These are phyloP conservation scores for Drosophila algonquin DNA, from an alignment of 2,888 invertebrate genomes.

Conservation along the genomic window DNA sequence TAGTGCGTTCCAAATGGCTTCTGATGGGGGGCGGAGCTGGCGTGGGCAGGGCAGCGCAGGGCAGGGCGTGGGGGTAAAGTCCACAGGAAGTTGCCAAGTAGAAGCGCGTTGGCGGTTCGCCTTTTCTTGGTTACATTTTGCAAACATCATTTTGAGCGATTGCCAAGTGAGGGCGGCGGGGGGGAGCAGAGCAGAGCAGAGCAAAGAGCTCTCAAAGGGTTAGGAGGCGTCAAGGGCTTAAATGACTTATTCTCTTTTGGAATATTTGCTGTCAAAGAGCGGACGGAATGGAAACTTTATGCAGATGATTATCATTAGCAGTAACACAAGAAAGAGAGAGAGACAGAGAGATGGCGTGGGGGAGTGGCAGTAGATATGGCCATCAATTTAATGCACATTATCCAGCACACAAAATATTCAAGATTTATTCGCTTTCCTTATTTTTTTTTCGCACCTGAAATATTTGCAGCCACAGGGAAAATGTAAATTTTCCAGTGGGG, in stretches of 20 bases:
- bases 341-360: too few relatives aligned
- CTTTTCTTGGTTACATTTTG: slow-evolving; percentile 59
- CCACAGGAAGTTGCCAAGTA: slow-evolving; percentile 41
- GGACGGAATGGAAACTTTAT: not conserved
- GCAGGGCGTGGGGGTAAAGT: not conserved
- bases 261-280: not conserved
- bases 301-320: not conserved
- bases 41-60: too few relatives aligned
- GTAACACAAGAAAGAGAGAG: too few relatives aligned
- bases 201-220: not conserved
- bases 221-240: slow-evolving; percentile 18
- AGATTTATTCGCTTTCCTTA: slow-evolving; percentile 43
- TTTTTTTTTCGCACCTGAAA: slow-evolving; percentile 9
- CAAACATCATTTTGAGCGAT: slow-evolving; percentile 68
- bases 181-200: too few relatives aligned
- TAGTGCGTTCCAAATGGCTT: not conserved
- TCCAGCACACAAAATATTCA: slow-evolving; percentile 15
- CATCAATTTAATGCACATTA: not conserved
- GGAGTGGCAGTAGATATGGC: not conserved
- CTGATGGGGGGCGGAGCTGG: not conserved
- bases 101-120: slow-evolving; percentile 51
- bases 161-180: slow-evolving; percentile 47
- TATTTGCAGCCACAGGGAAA: slow-evolving; percentile 21
- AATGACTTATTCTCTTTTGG: slow-evolving; percentile 21
- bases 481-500: slow-evolving; percentile 29